Percentiles rank a stretch among this genome's conserved stretches.
phyloP scores from a whole-genome alignment of 2,888 invertebrate species.

The Octonoba sinensis region DNA sequence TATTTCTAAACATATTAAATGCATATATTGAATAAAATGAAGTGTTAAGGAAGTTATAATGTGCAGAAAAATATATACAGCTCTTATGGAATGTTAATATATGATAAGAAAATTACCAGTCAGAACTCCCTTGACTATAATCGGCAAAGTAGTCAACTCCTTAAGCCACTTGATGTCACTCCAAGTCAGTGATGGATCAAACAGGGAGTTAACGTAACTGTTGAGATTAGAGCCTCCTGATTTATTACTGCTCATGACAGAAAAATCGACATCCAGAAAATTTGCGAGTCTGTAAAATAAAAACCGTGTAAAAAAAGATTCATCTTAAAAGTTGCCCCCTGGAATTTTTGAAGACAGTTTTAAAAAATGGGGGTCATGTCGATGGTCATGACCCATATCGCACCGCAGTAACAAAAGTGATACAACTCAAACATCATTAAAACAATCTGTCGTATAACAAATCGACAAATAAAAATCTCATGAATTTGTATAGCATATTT shows the following conservation, averaged over 20 bases:
- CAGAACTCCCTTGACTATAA: constrained; percentile 88
- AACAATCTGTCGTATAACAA: too few species aligned
- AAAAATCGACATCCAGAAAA: constrained; percentile 76
- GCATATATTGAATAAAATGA: too few species aligned
- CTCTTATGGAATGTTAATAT: too few species aligned
- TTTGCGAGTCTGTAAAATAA: constrained; percentile 79
- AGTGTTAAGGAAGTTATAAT: too few species aligned
- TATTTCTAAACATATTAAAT: too few species aligned
- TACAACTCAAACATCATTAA: too few species aligned
- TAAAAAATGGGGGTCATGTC: too few species aligned
- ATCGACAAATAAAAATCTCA: too few species aligned
- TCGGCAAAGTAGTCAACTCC: constrained; percentile 80
- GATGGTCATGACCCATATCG: too few species aligned
- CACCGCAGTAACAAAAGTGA: too few species aligned
- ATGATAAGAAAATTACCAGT: constrained; percentile 72
- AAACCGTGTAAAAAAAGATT: neutral
- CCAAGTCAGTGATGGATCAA: constrained; percentile 88
- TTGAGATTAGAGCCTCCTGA: constrained; percentile 82
- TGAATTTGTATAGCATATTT: too few species aligned
- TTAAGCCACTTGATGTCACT: constrained; percentile 88
- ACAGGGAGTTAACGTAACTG: constrained; percentile 81
- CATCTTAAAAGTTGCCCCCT: neutral
- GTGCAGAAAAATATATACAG: too few species aligned
- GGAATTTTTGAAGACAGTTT: neutral
- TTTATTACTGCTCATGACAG: constrained; percentile 73